These are phyloP conservation scores for Drosophila aff. DNA, from an alignment of 1,140 invertebrate species.

Conservation along the genomic window DNA sequence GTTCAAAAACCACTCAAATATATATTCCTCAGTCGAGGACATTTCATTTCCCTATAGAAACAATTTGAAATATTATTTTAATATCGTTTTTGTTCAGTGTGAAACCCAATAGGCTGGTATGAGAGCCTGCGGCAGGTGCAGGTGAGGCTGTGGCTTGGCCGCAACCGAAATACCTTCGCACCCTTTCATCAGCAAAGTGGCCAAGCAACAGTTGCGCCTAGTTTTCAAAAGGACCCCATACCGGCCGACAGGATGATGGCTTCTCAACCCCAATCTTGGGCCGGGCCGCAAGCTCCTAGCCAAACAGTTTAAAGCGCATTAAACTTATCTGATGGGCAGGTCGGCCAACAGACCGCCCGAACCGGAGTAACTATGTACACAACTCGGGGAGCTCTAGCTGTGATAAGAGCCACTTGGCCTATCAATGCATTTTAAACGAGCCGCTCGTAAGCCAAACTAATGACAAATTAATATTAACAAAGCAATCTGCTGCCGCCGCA, in stretches of 20 bases:
- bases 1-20: background rate
- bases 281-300: conserved; percentile 56
- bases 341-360: conserved; percentile 6
- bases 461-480: conserved; percentile 83
- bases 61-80: background rate
- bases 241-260: conserved; percentile 28
- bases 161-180: conserved; percentile 62
- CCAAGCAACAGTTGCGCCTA: conserved; percentile 75
- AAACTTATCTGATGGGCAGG: conserved; percentile 73
- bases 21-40: background rate
- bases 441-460: conserved; percentile 75
- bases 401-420: conserved; percentile 67
- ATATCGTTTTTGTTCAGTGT: conserved; percentile 7
- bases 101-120: conserved; percentile 2
- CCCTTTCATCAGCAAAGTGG: conserved; percentile 66
- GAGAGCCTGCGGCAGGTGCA: conserved; percentile 17
- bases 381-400: conserved; percentile 27
- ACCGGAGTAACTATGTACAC: conserved; percentile 34
- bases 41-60: background rate
- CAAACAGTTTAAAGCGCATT: conserved; percentile 82
- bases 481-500: conserved; percentile 60
- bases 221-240: conserved; percentile 56
- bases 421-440: conserved; percentile 82
- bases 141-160: conserved; percentile 47
- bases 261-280: conserved; percentile 10